phyloP scores from a whole-genome alignment of 1,140 invertebrate genomes.

The Lordiphosa mommai region DNA sequence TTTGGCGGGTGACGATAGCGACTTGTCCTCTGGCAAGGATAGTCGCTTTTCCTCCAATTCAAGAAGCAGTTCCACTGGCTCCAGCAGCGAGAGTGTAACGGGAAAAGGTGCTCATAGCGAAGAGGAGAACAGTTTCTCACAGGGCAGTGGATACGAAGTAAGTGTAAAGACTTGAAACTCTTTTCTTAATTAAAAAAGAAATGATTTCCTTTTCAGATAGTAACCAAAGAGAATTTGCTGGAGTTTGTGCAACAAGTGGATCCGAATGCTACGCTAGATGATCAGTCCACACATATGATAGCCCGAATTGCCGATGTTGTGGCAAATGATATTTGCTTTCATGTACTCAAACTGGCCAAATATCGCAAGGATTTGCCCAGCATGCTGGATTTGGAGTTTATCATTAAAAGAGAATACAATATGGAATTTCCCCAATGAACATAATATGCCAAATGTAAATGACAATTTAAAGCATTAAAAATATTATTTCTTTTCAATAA shows the following conservation, averaged over 20 bases:
- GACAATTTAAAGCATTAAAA: not conserved
- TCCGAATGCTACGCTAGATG: conserved; percentile 19
- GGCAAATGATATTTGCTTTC: conserved; percentile 23
- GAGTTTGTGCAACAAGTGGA: conserved; percentile 35
- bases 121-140: conserved; percentile 1
- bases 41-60: conserved; percentile 20
- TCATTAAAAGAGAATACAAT: conserved; percentile 44
- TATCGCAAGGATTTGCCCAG: conserved; percentile 10
- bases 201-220: conserved; percentile 19
- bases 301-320: conserved; percentile 32
- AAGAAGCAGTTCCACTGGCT: conserved; percentile 6
- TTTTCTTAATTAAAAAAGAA: too few relatives aligned
- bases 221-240: conserved; percentile 19
- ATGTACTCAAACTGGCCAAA: conserved; percentile 28
- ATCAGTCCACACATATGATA: conserved; percentile 37
- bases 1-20: conserved; percentile 19
- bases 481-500: conserved; percentile 15
- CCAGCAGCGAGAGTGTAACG: not conserved
- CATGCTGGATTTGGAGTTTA: conserved; percentile 33
- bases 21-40: conserved; percentile 23
- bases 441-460: not conserved
- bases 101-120: not conserved
- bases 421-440: conserved; percentile 34
- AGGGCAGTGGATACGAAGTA: conserved; percentile 22
- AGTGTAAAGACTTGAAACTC: not conserved